Percentiles rank a stretch among this genome's conserved stretches.
Conservation (phyloP, 2,797 vertebrate genomes). For the Danionella dracula region DNA sequence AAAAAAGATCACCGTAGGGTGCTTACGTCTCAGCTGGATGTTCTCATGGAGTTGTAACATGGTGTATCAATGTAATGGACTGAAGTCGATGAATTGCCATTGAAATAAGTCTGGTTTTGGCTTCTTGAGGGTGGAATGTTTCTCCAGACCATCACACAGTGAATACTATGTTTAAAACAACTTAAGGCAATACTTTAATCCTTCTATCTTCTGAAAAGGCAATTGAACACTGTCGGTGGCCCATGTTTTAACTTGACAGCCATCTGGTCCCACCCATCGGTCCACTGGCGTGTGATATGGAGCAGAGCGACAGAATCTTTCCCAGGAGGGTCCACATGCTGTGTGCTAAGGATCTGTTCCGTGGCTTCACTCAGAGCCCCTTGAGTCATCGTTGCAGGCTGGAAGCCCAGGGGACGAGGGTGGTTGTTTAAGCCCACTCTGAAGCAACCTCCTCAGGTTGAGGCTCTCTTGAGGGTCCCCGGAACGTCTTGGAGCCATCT, state of each 20-base stretch:
- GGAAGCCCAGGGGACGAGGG: constrained; percentile 27
- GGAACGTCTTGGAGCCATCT: constrained; percentile 76
- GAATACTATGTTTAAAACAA: too few relatives aligned
- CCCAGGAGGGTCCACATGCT: constrained; percentile 6
- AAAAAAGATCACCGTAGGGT: too few relatives aligned
- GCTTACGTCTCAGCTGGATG: too few relatives aligned
- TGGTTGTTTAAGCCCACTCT: constrained; percentile 51
- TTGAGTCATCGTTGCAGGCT: constrained; percentile 31
- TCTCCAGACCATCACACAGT: too few relatives aligned
- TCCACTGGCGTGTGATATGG: constrained; percentile 57
- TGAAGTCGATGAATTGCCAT: too few relatives aligned
- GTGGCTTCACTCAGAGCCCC: constrained; percentile 66
- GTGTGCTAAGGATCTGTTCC: constrained; percentile 58
- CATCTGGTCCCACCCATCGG: constrained; percentile 69
- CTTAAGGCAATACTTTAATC: too few relatives aligned
- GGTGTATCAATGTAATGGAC: too few relatives aligned
- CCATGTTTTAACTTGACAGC: constrained; percentile 53
- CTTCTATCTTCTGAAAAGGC: constrained; percentile 19
- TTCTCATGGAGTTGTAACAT: too few relatives aligned
- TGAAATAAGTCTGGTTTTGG: too few relatives aligned
- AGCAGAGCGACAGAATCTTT: constrained; percentile 42
- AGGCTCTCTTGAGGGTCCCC: constrained; percentile 67
- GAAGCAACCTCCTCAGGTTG: constrained; percentile 70
- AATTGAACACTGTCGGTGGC: constrained; percentile 52
- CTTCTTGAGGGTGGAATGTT: too few relatives aligned